Base-by-base conservation (phyloP, 2,888 invertebrate species). In the Girardia tigrina region DNA sequence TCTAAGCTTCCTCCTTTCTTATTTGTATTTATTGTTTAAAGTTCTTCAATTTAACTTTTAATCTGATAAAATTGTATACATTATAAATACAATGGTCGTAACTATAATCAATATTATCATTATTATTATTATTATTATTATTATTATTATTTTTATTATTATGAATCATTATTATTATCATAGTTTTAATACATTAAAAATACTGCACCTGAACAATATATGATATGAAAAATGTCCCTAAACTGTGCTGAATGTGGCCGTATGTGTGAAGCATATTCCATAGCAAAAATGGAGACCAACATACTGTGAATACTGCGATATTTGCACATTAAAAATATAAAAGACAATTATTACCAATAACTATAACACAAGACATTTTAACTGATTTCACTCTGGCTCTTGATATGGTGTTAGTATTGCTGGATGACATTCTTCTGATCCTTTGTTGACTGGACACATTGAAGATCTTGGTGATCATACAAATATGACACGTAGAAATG, bases 381-480 rank as follows among this genome's bases (percentile, higher is more conserved):
- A 56, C 56, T 4, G 56, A 56, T 56, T 56, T 56, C 4, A 56
- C 56, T 12, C 56, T n/a, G n/a, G 56, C 56, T 16, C 56, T 56
- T n/a, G 56, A 56, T 20, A 56, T 56, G 6, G 56, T 56, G 23
- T n/a, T 56, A n/a, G 6, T 6, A 56, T 56, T 56, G 56, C 56
- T 56, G 4, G 56, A 56, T 56, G 56, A 56, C 56, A 56, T 56
- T n/a, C 56, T 56, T n/a, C 56, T 4, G 6, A 56, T 56, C 23
- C 56, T 56, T 56, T 56, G 56, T n/a, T 56, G 56, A n/a, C 56
- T 56, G 4, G 56, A 56, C 4, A 56, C 56, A n/a, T 56, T 56
- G 56, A 56, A 56, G n/a, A 56, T 56, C n/a, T 23, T 56, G n/a
- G 56, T 56, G n/a, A 56, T 56, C 56, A 56, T 56, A 23, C 56